phyloP scores from a whole-genome alignment of 2,888 invertebrate genomes.

The Ormyrus labotus region DNA sequence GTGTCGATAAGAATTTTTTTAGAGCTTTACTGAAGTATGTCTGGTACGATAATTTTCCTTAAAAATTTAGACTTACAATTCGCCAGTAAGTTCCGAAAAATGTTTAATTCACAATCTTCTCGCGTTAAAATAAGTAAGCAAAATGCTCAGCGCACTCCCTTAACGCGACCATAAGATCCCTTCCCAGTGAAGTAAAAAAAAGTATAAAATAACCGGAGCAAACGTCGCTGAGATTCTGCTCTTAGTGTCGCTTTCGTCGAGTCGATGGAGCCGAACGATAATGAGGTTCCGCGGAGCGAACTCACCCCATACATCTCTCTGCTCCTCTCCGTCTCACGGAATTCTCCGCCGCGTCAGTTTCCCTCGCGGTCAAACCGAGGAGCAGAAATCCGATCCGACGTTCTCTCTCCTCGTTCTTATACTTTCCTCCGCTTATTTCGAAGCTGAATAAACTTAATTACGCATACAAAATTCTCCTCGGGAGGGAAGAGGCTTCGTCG shows the following conservation, averaged over 20 bases:
- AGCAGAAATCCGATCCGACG: neutral
- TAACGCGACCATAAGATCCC: too few species aligned
- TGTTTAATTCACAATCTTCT: too few species aligned
- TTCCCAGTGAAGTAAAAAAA: neutral
- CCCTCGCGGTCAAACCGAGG: conserved; percentile 12
- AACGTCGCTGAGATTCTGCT: too few species aligned
- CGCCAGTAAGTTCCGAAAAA: too few species aligned
- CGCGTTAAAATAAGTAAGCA: too few species aligned
- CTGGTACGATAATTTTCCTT: too few species aligned
- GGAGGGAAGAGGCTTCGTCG: too few species aligned
- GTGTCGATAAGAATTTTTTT: conserved; percentile 2
- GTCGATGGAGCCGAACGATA: conserved; percentile 26
- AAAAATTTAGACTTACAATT: too few species aligned
- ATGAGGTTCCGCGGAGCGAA: conserved; percentile 24
- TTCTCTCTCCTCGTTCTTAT: neutral
- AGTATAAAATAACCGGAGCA: neutral
- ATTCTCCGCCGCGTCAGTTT: conserved; percentile 30
- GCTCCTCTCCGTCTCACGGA: neutral
- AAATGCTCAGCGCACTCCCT: too few species aligned
- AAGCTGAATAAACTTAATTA: neutral
- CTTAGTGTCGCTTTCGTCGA: neutral
- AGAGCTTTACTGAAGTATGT: neutral
- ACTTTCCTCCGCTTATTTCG: neutral
- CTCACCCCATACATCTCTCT: too few species aligned
- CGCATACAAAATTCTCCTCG: neutral